phyloP scores from a whole-genome alignment of 2,888 invertebrate species.

The Torymus tubicola region DNA sequence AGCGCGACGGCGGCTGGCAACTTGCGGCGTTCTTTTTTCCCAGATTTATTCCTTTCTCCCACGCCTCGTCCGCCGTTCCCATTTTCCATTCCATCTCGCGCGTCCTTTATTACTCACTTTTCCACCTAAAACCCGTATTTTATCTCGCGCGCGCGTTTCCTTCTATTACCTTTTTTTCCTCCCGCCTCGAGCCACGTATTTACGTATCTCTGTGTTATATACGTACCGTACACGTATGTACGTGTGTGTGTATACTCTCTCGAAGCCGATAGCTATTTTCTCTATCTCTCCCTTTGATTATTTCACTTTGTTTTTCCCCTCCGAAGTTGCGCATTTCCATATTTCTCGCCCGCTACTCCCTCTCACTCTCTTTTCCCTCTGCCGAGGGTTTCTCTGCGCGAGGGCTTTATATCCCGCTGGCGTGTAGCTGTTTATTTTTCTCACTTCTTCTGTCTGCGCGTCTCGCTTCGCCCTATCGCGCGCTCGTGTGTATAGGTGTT shows the following conservation, averaged over 20 bases:
- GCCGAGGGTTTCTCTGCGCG: no score
- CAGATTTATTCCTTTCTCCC: constrained; percentile 45
- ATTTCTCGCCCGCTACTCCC: not conserved
- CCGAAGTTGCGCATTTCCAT: constrained; percentile 30
- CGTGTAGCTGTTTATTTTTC: constrained; percentile 51
- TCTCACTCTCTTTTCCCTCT: no score
- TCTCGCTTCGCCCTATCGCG: constrained; percentile 21
- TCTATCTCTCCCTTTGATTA: constrained; percentile 45
- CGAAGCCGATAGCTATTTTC: constrained; percentile 49
- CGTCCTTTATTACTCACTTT: constrained; percentile 54
- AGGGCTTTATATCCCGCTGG: constrained; percentile 16
- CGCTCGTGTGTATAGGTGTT: not conserved
- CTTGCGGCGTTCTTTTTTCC: not conserved
- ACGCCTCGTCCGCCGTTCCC: not conserved
- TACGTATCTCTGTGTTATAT: not conserved
- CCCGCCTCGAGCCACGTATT: not conserved
- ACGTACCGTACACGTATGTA: constrained; percentile 8
- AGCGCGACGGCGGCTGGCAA: not conserved
- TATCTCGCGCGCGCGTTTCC: constrained; percentile 35
- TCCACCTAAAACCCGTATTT: constrained; percentile 50
- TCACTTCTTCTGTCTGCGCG: constrained; percentile 50
- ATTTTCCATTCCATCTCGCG: constrained; percentile 54
- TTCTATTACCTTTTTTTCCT: constrained; percentile 36
- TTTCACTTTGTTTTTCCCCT: constrained; percentile 51
- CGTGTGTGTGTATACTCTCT: not conserved